phyloP scores from a whole-genome alignment of 2,888 invertebrate species.

The Xylota sylvarum region DNA sequence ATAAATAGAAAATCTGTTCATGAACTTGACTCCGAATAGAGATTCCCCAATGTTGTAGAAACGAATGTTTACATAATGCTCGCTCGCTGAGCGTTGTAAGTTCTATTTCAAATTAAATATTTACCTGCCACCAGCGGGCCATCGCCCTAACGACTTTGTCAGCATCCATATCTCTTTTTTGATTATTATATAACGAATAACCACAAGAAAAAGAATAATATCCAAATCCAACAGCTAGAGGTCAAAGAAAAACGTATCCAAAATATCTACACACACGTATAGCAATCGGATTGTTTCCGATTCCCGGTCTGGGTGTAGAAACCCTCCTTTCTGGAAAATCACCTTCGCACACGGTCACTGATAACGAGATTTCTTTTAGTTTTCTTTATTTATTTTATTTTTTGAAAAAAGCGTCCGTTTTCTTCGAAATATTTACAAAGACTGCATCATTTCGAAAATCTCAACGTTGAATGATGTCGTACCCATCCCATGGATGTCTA shows the following conservation, averaged over 20 bases:
- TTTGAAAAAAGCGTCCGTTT: constrained; percentile 56
- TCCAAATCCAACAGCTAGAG: constrained; percentile 30
- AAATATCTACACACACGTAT: background rate
- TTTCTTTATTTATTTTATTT: background rate
- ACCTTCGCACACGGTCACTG: constrained; percentile 1
- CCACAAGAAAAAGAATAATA: constrained; percentile 25
- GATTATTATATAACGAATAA: constrained; percentile 80
- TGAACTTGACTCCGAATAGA: constrained; percentile 60
- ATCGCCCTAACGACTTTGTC: constrained; percentile 84
- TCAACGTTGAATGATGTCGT: constrained; percentile 51
- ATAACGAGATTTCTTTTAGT: background rate
- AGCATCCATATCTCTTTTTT: constrained; percentile 81
- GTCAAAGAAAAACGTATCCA: constrained; percentile 48
- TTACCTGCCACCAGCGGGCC: constrained; percentile 85
- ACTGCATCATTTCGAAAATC: constrained; percentile 74
- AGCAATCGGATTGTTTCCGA: background rate
- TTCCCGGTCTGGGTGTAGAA: constrained; percentile 23
- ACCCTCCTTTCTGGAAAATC: constrained; percentile 33
- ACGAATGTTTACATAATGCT: constrained; percentile 48
- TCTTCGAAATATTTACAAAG: constrained; percentile 68
- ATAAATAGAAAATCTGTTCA: constrained; percentile 28
- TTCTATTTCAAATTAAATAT: constrained; percentile 38
- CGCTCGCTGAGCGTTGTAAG: background rate
- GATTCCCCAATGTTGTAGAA: constrained; percentile 33
- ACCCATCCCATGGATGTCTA: constrained; percentile 30